Base-by-base conservation (phyloP, 2,888 invertebrate species). In the Teleiodes luculella region DNA sequence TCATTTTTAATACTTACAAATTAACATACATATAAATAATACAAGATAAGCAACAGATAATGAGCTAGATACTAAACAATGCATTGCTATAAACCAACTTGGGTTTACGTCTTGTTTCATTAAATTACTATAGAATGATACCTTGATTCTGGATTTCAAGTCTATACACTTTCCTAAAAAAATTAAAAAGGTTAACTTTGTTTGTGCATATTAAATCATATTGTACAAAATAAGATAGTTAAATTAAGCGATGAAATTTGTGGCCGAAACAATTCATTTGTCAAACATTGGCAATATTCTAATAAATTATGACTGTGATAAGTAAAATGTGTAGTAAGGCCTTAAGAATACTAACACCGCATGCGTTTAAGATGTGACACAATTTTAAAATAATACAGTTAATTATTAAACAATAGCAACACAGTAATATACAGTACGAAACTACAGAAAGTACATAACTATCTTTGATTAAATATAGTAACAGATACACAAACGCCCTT, bases 1-100 rank as follows among this genome's bases (percentile, higher is more conserved):
- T 20, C 28, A 7, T 11, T 28, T 72, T 77, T 72, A 76, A 72
- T 74, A 78, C 74, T 77, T 78, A 78, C 43, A 43, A 43, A 64
- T 68, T 71, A 67, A 76, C 24, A 24, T 75, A 74, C 78, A 78
- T 75, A 76, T 74, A 75, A 81, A 80, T 78, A 73, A 78, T 76
- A 79, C 72, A 72, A 71, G 63, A 20, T 61, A 71, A 73, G 72
- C 70, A 68, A 69, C 66, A 59, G 48, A 70, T 72, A 60, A 69
- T 66, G 59, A 35, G n/a, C 11, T 60, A 68, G 52, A 52, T 63
- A 60, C 53, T 53, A 53, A 60, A 69, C 61, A 67, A 70, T 73
- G 70, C 59, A 65, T 72, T 74, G 39, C 58, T 64, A 61, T 53
- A 54, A 52, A 58, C 8, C 39, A 24, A 47, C 13, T 24, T 36